Evolutionary conservation across 2,888 invertebrate genomes (phyloP).

Genomic region (Patella depressa): DNA sequence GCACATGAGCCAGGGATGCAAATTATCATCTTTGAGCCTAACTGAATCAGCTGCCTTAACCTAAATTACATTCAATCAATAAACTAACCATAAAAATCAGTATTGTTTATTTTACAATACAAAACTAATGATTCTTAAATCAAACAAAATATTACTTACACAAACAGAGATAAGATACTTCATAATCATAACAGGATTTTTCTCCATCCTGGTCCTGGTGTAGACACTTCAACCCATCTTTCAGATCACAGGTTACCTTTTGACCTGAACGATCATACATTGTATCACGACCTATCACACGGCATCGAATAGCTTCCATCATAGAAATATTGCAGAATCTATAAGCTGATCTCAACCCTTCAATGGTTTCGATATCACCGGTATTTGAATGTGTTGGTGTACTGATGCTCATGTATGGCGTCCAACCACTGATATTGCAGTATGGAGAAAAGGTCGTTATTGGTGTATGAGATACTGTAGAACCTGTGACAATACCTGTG

Average conservation of each 20-base stretch:
- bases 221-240: constrained; percentile 52
- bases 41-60: too few species aligned
- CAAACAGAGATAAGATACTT: constrained; percentile 69
- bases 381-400: constrained; percentile 55
- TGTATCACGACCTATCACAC: constrained; percentile 78
- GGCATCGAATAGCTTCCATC: constrained; percentile 80
- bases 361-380: constrained; percentile 63
- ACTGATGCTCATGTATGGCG: constrained; percentile 80
- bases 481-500: constrained; percentile 15
- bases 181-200: constrained; percentile 62
- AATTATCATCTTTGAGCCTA: too few species aligned
- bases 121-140: too few species aligned
- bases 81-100: too few species aligned
- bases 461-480: background rate
- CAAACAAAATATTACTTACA: constrained; percentile 70
- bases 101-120: too few species aligned
- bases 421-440: constrained; percentile 82
- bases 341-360: constrained; percentile 45
- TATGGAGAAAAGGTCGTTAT: constrained; percentile 44
- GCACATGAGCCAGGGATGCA: too few species aligned
- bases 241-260: constrained; percentile 80
- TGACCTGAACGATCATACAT: constrained; percentile 81
- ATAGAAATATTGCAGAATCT: constrained; percentile 52
- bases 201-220: constrained; percentile 43
- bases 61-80: too few species aligned